Conservation (phyloP, 2,888 invertebrate species). For the Agrotis segetum region DNA sequence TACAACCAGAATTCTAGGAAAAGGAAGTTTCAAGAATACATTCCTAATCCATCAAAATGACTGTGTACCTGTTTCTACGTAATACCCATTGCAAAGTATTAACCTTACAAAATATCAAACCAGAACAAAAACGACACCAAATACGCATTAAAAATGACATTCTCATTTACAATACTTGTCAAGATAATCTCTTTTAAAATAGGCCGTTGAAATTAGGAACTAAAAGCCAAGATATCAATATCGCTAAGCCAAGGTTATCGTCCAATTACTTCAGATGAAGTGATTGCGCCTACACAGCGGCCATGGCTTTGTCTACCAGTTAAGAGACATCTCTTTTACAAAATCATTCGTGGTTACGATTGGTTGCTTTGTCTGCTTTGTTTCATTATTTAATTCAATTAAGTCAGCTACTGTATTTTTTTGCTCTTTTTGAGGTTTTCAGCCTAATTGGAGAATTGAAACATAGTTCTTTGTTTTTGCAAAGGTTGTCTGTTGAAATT, state of each 20-base stretch:
- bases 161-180: slow-evolving; percentile 58
- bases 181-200: slow-evolving; percentile 55
- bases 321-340: slow-evolving; percentile 70
- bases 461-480: neutral
- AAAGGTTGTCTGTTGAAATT: slow-evolving; percentile 3
- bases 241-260: slow-evolving; percentile 67
- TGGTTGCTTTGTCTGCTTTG: slow-evolving; percentile 5
- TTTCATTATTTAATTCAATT: slow-evolving; percentile 24
- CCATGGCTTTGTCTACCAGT: slow-evolving; percentile 69
- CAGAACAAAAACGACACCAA: slow-evolving; percentile 38
- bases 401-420: neutral
- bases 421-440: neutral
- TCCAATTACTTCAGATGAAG: slow-evolving; percentile 56
- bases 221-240: slow-evolving; percentile 55
- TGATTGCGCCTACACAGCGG: slow-evolving; percentile 69
- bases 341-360: slow-evolving; percentile 18
- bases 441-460: slow-evolving; percentile 5
- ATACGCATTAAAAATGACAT: slow-evolving; percentile 53
- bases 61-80: slow-evolving; percentile 18
- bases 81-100: slow-evolving; percentile 5
- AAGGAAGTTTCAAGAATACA: slow-evolving; percentile 25
- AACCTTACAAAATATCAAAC: slow-evolving; percentile 23
- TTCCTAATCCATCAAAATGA: slow-evolving; percentile 34
- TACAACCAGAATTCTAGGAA: neutral
- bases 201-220: slow-evolving; percentile 60